Evolutionary conservation across 2,113 vertebrate genomes (phyloP), one percentile per base, ranked within the genome.

Genomic region (Talpa occidentalis): DNA sequence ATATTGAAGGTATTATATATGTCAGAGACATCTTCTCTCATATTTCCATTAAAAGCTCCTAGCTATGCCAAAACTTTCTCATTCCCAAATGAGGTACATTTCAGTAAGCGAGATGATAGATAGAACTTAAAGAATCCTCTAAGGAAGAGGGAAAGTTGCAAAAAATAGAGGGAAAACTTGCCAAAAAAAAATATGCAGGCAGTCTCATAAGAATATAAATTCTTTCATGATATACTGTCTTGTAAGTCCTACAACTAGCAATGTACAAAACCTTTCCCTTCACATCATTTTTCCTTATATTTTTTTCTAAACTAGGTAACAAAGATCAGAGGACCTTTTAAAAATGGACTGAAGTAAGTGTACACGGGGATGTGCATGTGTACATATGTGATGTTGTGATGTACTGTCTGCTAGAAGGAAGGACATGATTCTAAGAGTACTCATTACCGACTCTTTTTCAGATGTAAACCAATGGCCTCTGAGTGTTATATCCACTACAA

Each of bases 1-100:
- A 97, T 95, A 76, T 17, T 93, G 94, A 96, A 95, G 44, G 82
- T 76, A 97, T 93, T 94, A 95, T 77, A 78, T 56, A 69, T 93
- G 85, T 94, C 94, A 97, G 56, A 95, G 73, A 94, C 12, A 22
- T 88, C 79, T 86, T 77, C 67, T 93, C 88, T 96, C 74, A 6
- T 82, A 88, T 88, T 96, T 81, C 83, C 87, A 91, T 78, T 88
- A 93, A 92, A 87, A 95, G 83, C 77, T 69, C 88, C 40, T n/a
- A 94, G 73, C 62, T 28, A 44, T 60, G 86, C 83, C 96, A 95
- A 94, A 95, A 92, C 30, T 10, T 56, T 88, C 76, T 92, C 85
- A 52, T 78, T 94, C 88, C 81, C 90, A 95, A 94, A 92, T 74
- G 94, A 87, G 82, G 52, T 90, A 52, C 62, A 80, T 88, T 96